Evolutionary conservation across 2,113 vertebrate genomes (phyloP), one percentile per base, ranked within the genome.

Genomic region (Chelonoidis abingdonii): DNA sequence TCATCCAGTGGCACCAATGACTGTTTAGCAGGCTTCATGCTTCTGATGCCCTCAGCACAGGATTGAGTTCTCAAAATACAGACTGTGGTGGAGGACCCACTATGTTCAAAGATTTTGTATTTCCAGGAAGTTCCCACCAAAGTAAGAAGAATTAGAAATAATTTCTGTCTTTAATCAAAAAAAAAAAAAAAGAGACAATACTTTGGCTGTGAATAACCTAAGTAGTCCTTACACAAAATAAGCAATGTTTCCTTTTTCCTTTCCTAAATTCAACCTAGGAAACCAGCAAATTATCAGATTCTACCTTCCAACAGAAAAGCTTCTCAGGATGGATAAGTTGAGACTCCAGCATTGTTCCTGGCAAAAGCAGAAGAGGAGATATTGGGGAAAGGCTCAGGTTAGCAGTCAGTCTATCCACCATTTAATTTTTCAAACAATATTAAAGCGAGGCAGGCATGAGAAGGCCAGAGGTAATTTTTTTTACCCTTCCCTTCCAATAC

Each of bases 41-140:
- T n/a, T 65, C 62, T n/a, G 31, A 65, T 35, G 62, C 8, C 17
- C 12, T 35, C 29, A 88, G 89, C 14, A 54, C 22, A 87, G 25
- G 80, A 87, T 1, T 0, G 83, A 78, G 91, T 80, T 16, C 8
- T 13, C 53, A 80, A 87, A 54, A 35, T 91, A 41, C 90, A 93
- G 90, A 86, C 41, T 0, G 0, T 19, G 5, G 10, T 1, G 8
- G 1, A 59, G 52, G 83, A 83, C 31, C 1, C 1, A 38, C 88
- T 19, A 47, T 21, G 14, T 27, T 7, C 41, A 78, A 12, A 47
- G 21, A 78, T 11, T 47, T 38, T 72, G 17, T 38, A 72, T 38
- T n/a, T 72, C 17, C 65, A 16, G 12, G 49, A 38, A 93, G 54
- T 93, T 92, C 24, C 5, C 14, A 69, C 3, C 85, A 81, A 89